Percentiles rank a stretch among this genome's conserved stretches.
Evolutionary conservation across 2,888 invertebrate genomes (phyloP).

Genomic region (Arge pagana): DNA sequence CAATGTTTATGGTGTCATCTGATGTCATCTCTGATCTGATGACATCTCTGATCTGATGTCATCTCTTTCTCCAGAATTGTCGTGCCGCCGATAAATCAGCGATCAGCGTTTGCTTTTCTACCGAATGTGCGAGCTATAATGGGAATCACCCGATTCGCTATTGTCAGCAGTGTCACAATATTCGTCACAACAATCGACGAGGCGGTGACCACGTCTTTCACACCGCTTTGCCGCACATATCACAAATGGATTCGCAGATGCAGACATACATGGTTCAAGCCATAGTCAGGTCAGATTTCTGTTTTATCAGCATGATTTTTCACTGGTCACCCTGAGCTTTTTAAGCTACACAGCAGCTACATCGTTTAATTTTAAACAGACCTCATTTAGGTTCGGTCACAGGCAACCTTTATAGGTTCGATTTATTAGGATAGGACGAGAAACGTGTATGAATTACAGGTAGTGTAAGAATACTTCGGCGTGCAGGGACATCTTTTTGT

Average conservation of each 20-base stretch:
- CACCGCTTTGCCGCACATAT: conserved; percentile 81
- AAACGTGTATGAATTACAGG: no score
- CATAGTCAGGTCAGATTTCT: conserved; percentile 74
- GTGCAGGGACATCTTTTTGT: no score
- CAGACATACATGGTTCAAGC: conserved; percentile 94
- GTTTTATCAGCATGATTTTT: no score
- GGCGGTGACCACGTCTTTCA: conserved; percentile 92
- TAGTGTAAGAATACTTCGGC: no score
- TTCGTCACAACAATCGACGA: conserved; percentile 83
- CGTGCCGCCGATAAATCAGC: conserved; percentile 89
- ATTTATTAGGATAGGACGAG: no score
- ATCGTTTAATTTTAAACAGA: no score
- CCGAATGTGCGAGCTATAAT: conserved; percentile 95
- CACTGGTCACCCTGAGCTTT: background rate
- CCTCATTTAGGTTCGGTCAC: no score
- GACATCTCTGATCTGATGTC: background rate
- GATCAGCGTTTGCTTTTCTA: conserved; percentile 94
- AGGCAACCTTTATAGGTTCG: no score
- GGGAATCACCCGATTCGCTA: conserved; percentile 95
- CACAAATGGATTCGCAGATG: conserved; percentile 89
- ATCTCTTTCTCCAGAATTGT: conserved; percentile 73
- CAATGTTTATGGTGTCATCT: no score
- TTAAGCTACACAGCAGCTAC: conserved; percentile 10
- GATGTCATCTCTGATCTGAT: no score
- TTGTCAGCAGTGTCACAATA: conserved; percentile 87